Base-by-base conservation (phyloP, 2,113 vertebrate species). In the Spizaetus ornatus region DNA sequence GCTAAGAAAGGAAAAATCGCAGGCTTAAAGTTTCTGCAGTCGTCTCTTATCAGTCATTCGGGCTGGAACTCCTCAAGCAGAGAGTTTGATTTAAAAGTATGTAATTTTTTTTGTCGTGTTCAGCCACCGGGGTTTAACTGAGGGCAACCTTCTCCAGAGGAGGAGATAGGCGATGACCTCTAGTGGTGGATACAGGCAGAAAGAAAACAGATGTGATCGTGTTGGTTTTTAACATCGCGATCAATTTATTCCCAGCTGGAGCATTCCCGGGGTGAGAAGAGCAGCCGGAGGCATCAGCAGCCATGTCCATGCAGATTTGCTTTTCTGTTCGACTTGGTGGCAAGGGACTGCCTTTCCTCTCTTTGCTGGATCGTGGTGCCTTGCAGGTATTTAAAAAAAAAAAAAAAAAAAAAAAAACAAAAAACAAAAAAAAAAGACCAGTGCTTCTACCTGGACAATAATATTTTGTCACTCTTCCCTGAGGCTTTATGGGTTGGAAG, bases 21-120 rank as follows among this genome's bases (percentile, higher is more conserved):
- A 86, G 53, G 31, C 62, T 91, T 89, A 66, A 82, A 79, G 34
- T 77, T 94, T 93, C 89, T 91, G 73, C 27, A 45, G 65, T 61
- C 2, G 5, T 45, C 36, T 84, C 86, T 92, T 79, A 94, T 79
- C 90, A 69, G 67, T 73, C 65, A 36, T 53, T 89, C 5, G 9
- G 45, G 58, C 52, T 94, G 86, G 31, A 95, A 76, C 59, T 88
- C 47, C 56, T 94, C 69, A 80, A 79, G 73, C 78, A 73, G 40
- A 63, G 18, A 53, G 77, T 31, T 79, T 69, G 40, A 69, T 84
- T 88, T 87, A 48, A 55, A 86, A 86, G 21, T 12, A 16, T 52
- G 50, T 77, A 14, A 18, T 36, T 56, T 59, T 76, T 77, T 71
- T 56, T 86, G 47, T 53, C 3, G 4, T 5, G 9, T 50, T 86